These are phyloP conservation scores for Actinemys pallida DNA, from an alignment of 2,113 vertebrate species.

Conservation along the genomic window DNA sequence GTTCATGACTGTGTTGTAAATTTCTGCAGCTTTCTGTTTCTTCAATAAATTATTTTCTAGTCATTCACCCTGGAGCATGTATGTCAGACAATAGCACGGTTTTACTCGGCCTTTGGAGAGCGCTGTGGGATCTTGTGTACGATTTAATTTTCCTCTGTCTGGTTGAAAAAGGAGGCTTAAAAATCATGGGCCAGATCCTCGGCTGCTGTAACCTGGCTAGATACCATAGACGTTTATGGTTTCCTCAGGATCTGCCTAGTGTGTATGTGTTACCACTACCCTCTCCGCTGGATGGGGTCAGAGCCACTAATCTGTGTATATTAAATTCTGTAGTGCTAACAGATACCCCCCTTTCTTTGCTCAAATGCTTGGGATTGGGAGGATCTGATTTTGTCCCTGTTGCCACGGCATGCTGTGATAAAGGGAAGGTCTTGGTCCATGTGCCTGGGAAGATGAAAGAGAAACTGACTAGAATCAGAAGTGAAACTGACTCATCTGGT, in stretches of 20 bases:
- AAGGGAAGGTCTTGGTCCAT: background rate
- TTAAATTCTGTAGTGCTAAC: background rate
- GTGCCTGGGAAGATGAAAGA: background rate
- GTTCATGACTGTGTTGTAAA: constrained; percentile 80
- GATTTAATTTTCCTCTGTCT: background rate
- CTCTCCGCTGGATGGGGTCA: background rate
- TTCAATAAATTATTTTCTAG: constrained; percentile 88
- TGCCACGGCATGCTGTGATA: background rate
- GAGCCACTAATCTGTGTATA: background rate
- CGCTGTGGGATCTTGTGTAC: background rate
- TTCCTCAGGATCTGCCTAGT: background rate
- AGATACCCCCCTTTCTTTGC: background rate
- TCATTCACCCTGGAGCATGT: constrained; percentile 58
- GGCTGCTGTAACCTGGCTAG: background rate
- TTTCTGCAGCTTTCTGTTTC: constrained; percentile 82
- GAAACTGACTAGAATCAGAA: background rate
- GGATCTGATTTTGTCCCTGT: background rate
- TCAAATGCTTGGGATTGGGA: background rate
- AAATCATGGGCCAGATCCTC: background rate
- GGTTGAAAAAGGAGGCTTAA: background rate
- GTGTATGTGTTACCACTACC: background rate
- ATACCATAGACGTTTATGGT: background rate
- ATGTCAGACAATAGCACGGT: background rate
- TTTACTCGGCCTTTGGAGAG: background rate
- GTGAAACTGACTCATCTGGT: background rate